Evolutionary conservation across 2,797 vertebrate genomes (phyloP).

Genomic region (Eulemur coronatus): DNA sequence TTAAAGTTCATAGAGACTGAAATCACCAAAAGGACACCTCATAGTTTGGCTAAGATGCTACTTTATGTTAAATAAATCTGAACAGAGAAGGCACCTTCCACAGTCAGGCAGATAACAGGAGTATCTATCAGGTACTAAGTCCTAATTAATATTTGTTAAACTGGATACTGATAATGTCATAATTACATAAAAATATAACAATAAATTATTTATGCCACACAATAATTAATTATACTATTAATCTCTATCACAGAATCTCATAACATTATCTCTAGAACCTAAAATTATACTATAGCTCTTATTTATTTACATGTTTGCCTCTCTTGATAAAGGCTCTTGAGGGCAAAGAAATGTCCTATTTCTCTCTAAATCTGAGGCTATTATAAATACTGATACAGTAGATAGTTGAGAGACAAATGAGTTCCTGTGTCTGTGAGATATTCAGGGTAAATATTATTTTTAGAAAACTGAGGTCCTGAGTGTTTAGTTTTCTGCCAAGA

Average conservation of each 20-base stretch:
- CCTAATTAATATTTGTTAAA: not conserved
- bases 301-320: constrained; percentile 18
- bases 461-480: not conserved
- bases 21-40: not conserved
- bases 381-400: not conserved
- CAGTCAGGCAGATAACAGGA: not conserved
- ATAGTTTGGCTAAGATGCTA: not conserved
- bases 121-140: not conserved
- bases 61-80: not conserved
- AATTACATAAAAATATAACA: not conserved
- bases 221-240: not conserved
- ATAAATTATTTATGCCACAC: not conserved
- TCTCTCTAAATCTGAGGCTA: not conserved
- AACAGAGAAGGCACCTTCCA: not conserved
- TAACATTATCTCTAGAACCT: not conserved
- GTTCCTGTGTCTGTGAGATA: not conserved
- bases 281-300: not conserved
- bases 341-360: not conserved
- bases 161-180: not conserved
- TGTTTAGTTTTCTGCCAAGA: constrained; percentile 27
- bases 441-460: constrained; percentile 53
- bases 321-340: not conserved
- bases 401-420: not conserved
- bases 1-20: not conserved
- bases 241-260: not conserved